Evolutionary conservation across 2,113 vertebrate species (phyloP).

Genomic region (Australoheros scitulus): DNA sequence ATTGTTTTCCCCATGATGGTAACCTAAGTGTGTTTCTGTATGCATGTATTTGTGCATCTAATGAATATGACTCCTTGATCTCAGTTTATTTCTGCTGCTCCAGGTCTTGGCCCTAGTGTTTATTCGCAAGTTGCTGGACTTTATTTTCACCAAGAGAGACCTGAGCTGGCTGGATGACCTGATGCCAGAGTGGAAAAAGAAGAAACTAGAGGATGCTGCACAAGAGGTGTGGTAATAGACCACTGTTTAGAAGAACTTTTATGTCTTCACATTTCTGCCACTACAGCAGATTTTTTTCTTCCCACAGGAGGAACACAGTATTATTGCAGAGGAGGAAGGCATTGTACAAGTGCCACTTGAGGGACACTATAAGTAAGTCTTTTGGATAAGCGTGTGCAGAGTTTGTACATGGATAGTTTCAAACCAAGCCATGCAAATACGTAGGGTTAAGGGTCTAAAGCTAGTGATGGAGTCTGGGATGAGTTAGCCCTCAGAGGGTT

Average conservation of each 20-base stretch:
- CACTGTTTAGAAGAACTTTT: not conserved
- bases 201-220: constrained; percentile 96
- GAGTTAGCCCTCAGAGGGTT: no score
- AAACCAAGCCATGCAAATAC: no score
- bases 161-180: constrained; percentile 99
- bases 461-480: no score
- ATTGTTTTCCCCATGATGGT: constrained; percentile 99
- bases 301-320: constrained; percentile 93
- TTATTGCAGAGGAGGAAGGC: constrained; percentile 94
- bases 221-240: constrained; percentile 83
- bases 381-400: not conserved
- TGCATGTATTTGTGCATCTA: not conserved
- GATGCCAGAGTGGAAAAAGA: constrained; percentile 99
- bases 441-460: no score
- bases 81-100: not conserved
- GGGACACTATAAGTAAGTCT: constrained; percentile 89
- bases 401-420: no score
- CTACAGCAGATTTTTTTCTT: not conserved
- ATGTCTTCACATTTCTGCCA: not conserved
- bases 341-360: constrained; percentile 94
- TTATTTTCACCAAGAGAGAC: constrained; percentile 93
- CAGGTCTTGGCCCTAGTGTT: constrained; percentile 97
- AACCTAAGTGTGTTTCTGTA: constrained; percentile 32
- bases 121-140: constrained; percentile 96
- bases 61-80: not conserved